Conservation (phyloP, 2,113 vertebrate species). For the Dissostichus mawsoni region DNA sequence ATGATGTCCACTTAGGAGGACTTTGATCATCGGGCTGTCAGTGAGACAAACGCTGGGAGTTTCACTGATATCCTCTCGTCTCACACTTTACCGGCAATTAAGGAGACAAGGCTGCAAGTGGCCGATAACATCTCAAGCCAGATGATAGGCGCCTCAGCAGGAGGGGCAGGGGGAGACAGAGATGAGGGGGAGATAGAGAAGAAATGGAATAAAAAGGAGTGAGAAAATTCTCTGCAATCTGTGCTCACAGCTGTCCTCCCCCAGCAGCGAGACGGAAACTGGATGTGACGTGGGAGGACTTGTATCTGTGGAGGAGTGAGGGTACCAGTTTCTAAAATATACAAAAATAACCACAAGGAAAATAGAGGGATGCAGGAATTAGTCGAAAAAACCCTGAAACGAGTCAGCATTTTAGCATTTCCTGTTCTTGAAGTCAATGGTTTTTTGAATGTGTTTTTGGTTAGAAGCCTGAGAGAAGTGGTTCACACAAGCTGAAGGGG, state of each 20-base stretch:
- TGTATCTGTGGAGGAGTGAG: not conserved
- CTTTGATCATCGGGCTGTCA: not conserved
- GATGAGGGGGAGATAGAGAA: constrained; percentile 14
- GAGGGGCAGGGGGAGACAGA: not conserved
- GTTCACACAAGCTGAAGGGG: too few relatives aligned
- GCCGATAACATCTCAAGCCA: constrained; percentile 40
- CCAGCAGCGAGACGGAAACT: not conserved
- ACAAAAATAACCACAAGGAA: not conserved
- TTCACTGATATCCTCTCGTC: constrained; percentile 4
- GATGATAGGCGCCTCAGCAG: constrained; percentile 4
- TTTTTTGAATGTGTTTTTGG: too few relatives aligned
- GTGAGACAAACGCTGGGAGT: not conserved
- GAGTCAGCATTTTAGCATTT: too few relatives aligned
- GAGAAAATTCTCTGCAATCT: constrained; percentile 47
- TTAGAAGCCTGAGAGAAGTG: too few relatives aligned
- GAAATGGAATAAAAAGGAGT: constrained; percentile 17
- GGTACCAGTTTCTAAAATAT: not conserved
- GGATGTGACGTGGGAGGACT: not conserved
- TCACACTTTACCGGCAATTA: constrained; percentile 36
- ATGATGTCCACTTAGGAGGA: not conserved
- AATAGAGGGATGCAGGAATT: not conserved
- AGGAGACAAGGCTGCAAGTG: constrained; percentile 8
- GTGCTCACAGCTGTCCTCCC: constrained; percentile 29
- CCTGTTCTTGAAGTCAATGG: too few relatives aligned
- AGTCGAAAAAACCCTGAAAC: too few relatives aligned